Percentiles rank a stretch among this genome's conserved stretches.
phyloP scores from a whole-genome alignment of 2,888 invertebrate species.

The Buathra laborator region DNA sequence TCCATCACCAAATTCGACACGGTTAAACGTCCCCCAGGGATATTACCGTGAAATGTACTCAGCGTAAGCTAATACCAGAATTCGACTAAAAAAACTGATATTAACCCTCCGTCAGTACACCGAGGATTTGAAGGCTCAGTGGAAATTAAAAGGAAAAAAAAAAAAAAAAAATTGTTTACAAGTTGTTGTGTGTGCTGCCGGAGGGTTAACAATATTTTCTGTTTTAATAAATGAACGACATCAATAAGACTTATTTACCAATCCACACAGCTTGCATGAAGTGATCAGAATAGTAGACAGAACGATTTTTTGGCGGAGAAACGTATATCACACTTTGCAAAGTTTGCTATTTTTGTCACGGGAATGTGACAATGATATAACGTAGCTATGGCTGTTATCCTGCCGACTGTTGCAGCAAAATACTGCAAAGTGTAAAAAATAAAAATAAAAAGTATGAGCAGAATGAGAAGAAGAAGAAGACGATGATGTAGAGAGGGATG shows the following conservation, averaged over 20 bases:
- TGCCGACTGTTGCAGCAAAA: constrained; percentile 69
- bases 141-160: too few relatives aligned
- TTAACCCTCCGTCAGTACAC: too few relatives aligned
- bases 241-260: too few relatives aligned
- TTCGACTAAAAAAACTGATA: too few relatives aligned
- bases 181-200: too few relatives aligned
- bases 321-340: not conserved
- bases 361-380: constrained; percentile 35
- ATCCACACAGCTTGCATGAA: not conserved
- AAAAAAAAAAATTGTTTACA: too few relatives aligned
- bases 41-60: too few relatives aligned
- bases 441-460: constrained; percentile 24
- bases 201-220: too few relatives aligned
- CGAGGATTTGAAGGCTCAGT: too few relatives aligned
- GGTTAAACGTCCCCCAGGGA: not conserved
- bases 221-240: too few relatives aligned
- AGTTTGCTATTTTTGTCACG: not conserved
- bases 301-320: not conserved
- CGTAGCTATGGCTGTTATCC: constrained; percentile 76
- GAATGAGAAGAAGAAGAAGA: constrained; percentile 40
- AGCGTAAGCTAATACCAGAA: too few relatives aligned
- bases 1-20: not conserved
- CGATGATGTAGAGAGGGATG: constrained; percentile 23
- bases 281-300: not conserved
- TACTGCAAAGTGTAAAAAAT: constrained; percentile 53